Base-by-base conservation (phyloP, 2,797 vertebrate genomes). In the Chelonia mydas region DNA sequence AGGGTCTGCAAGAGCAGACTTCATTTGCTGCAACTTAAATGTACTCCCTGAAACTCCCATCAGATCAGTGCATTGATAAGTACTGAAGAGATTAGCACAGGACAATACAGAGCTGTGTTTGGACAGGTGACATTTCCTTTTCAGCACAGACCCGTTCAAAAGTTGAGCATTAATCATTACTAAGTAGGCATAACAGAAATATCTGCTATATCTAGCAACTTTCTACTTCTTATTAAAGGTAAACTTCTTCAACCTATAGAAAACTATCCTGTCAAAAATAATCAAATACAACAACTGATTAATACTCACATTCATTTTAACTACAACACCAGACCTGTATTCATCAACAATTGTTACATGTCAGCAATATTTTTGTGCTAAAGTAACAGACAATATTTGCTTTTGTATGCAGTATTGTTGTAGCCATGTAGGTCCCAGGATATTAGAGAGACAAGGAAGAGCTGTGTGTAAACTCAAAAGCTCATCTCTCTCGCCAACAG, bases 91-190 rank as follows among this genome's bases (percentile, higher is more conserved):
- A 92, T 95, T 95, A 95, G 95, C 77, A 0, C 91, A 94, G 94
- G 81, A 93, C 89, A 97, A 95, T 95, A 97, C 94, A 97, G 98
- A 97, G 97, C 94, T 96, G 96, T 94, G 92, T 98, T 98, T 97
- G 97, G 97, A 98, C 98, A 98, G 97, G 97, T 97, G 98, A 97
- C 93, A 92, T 94, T 97, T 97, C 95, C 96, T 96, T 96, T 97
- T 97, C 96, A 97, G 94, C 82, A 88, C 59, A 97, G 91, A 90
- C 84, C 91, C 92, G 95, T 96, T 96, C 95, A 96, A 87, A 97
- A 97, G 95, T 92, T 92, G 90, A 92, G 84, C 94, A 96, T 97
- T 97, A 98, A 97, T 97, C 97, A 97, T 97, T 97, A 93, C 83
- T 93, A 95, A 95, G 91, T 90, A 97, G 86, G 90, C 91, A 92